These are phyloP conservation scores for Nemapogon koenigi DNA, from an alignment of 2,888 invertebrate species.

Conservation along the genomic window DNA sequence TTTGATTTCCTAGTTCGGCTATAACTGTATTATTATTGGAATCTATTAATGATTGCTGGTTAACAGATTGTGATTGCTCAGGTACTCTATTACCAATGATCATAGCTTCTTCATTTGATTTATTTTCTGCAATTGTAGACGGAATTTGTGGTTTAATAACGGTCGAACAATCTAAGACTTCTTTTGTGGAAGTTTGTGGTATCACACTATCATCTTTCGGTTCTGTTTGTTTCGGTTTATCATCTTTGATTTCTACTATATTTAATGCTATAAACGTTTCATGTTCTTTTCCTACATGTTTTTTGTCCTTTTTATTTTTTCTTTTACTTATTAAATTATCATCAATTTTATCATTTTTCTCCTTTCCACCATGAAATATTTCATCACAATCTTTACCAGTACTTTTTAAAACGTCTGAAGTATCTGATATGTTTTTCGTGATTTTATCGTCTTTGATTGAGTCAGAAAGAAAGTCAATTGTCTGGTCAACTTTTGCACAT, in stretches of 20 bases:
- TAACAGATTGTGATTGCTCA: slow-evolving; percentile 36
- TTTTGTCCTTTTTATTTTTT: slow-evolving; percentile 12
- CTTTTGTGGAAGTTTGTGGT: too few relatives aligned
- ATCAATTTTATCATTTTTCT: too few relatives aligned
- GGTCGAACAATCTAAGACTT: too few relatives aligned
- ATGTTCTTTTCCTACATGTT: background rate
- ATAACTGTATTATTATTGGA: slow-evolving; percentile 40
- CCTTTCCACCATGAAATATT: too few relatives aligned
- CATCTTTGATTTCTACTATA: background rate
- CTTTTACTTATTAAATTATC: slow-evolving; percentile 6
- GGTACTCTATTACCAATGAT: slow-evolving; percentile 26
- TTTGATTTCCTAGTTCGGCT: slow-evolving; percentile 28
- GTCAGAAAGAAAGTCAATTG: too few relatives aligned
- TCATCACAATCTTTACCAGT: background rate
- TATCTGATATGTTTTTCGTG: too few relatives aligned
- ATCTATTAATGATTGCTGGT: slow-evolving; percentile 32
- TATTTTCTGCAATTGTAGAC: background rate
- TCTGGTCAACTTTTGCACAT: too few relatives aligned
- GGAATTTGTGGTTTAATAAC: too few relatives aligned
- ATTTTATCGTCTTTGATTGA: too few relatives aligned
- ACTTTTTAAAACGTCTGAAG: background rate
- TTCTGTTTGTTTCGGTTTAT: too few relatives aligned
- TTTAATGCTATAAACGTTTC: background rate
- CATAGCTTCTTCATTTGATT: slow-evolving; percentile 2
- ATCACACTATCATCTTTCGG: too few relatives aligned